phyloP scores from a whole-genome alignment of 1,140 invertebrate genomes.

The Cyphomyrmex costatus region DNA sequence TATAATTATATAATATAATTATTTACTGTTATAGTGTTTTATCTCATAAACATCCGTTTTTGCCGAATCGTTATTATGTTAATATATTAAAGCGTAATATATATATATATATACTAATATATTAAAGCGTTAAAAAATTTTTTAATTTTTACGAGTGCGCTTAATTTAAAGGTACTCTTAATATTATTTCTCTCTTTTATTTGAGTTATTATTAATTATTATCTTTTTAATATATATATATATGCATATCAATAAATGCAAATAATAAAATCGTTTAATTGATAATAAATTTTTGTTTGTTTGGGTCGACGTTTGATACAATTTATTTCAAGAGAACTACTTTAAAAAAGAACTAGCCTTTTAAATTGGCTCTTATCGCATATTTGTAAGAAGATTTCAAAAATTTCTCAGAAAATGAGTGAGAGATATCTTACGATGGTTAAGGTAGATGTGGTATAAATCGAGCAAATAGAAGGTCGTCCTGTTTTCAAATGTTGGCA shows the following conservation, averaged over 20 bases:
- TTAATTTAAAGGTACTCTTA: background rate
- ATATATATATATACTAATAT: too few species aligned
- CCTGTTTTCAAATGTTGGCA: conserved; percentile 47
- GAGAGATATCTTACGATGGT: background rate
- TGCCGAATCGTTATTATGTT: too few species aligned
- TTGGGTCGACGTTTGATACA: background rate
- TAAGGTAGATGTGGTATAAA: conserved; percentile 10
- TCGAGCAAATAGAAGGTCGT: conserved; percentile 45
- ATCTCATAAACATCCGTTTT: too few species aligned
- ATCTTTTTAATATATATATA: background rate
- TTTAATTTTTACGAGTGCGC: too few species aligned
- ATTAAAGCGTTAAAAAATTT: too few species aligned
- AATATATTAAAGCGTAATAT: background rate
- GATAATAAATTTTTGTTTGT: too few species aligned
- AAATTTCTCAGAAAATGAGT: background rate
- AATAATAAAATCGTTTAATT: background rate
- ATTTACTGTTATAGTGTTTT: too few species aligned
- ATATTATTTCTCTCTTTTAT: background rate
- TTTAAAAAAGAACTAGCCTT: background rate
- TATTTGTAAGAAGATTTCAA: background rate
- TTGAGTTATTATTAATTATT: background rate
- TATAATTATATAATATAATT: too few species aligned
- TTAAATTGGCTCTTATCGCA: conserved; percentile 20
- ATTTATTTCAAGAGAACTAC: background rate
- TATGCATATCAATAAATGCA: background rate